phyloP scores from a whole-genome alignment of 92 coral and sea anemone genomes.

The Epizoanthus fatuus region DNA sequence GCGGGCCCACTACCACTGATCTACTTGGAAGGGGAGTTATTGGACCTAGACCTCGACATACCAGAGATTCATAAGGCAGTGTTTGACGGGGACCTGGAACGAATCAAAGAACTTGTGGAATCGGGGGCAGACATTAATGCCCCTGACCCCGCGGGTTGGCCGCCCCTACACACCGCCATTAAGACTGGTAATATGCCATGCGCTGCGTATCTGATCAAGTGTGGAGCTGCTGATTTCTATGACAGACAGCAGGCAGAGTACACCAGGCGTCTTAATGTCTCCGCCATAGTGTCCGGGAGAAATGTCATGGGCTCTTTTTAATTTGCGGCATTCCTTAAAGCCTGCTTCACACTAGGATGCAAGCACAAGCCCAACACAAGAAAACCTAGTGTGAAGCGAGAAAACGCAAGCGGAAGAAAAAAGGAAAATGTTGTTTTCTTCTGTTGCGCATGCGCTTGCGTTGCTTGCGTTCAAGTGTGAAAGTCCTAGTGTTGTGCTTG shows the following conservation, averaged over 20 bases:
- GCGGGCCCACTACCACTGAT: slow-evolving; percentile 33
- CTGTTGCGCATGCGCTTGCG: no score
- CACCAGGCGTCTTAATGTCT: slow-evolving; percentile 9
- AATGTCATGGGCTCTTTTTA: slow-evolving; percentile 7
- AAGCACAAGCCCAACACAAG: no score
- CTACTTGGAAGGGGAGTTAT: slow-evolving; percentile 30
- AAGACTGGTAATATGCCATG: slow-evolving; percentile 43
- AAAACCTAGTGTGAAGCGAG: no score
- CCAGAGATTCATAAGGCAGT: slow-evolving; percentile 47
- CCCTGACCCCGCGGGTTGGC: slow-evolving; percentile 39
- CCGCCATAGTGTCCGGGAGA: slow-evolving; percentile 9
- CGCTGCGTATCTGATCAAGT: slow-evolving; percentile 36
- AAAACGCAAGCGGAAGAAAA: no score
- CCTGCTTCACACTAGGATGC: no score
- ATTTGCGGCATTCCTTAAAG: no score
- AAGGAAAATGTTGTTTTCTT: no score
- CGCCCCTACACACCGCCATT: slow-evolving; percentile 36
- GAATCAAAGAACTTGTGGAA: slow-evolving; percentile 30
- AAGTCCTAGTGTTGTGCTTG: no score
- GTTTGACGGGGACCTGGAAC: slow-evolving; percentile 40
- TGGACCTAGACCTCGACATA: slow-evolving; percentile 31
- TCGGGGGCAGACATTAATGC: slow-evolving; percentile 39
- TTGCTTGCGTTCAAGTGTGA: no score
- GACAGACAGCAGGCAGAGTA: slow-evolving; percentile 42
- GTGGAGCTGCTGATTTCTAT: slow-evolving; percentile 37